Evolutionary conservation across 2,797 vertebrate species (phyloP).

Genomic region (Aldrovandia affinis): DNA sequence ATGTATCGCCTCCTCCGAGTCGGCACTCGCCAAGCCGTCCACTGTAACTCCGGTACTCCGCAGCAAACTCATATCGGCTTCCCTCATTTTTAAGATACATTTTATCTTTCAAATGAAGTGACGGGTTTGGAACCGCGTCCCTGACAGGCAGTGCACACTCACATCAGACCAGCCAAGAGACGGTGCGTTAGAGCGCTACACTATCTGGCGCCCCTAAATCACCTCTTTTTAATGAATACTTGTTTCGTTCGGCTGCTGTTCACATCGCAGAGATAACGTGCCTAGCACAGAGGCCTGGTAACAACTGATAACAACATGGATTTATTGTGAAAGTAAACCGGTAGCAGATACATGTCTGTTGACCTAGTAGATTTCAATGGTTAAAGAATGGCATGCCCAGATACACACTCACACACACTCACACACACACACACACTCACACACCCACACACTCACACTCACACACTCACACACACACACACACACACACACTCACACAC

Average conservation of each 20-base stretch:
- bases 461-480: background rate
- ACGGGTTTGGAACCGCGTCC: too few species aligned
- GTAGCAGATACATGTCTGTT: background rate
- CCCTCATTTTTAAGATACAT: too few species aligned
- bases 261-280: background rate
- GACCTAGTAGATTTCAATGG: background rate
- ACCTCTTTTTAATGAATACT: too few species aligned
- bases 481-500: background rate
- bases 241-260: background rate
- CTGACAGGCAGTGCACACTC: too few species aligned
- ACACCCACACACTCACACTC: background rate
- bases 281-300: conserved; percentile 20
- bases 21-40: too few species aligned
- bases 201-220: too few species aligned
- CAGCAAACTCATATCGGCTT: too few species aligned
- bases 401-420: background rate
- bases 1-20: too few species aligned
- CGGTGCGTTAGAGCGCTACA: too few species aligned
- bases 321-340: conserved; percentile 19
- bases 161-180: too few species aligned
- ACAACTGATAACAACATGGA: conserved; percentile 19
- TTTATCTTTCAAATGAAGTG: too few species aligned
- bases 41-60: too few species aligned
- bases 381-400: background rate
- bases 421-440: background rate